Conservation (phyloP, 2,113 vertebrate species). For the Telmatochromis sp. region DNA sequence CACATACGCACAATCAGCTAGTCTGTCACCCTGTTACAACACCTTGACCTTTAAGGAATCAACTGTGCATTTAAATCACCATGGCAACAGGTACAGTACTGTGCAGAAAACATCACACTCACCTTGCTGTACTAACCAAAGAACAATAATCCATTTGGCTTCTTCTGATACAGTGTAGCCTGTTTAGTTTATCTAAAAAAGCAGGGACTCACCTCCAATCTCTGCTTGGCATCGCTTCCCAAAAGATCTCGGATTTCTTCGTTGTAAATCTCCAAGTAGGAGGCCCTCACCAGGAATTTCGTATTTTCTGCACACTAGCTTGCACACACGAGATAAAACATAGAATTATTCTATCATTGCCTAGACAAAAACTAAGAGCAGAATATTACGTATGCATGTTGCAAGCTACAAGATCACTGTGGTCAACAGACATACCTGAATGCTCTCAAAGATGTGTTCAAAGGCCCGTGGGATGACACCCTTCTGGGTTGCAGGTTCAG, state of each 20-base stretch:
- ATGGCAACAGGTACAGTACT: constrained; percentile 10
- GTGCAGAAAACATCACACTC: background rate
- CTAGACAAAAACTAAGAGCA: background rate
- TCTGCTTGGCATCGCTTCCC: constrained; percentile 82
- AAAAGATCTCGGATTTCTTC: constrained; percentile 83
- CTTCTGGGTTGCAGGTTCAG: constrained; percentile 68
- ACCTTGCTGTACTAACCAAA: background rate
- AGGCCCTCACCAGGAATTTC: constrained; percentile 83
- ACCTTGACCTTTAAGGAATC: background rate
- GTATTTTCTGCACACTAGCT: constrained; percentile 83
- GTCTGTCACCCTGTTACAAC: background rate
- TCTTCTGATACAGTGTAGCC: background rate
- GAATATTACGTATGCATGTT: background rate
- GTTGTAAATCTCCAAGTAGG: constrained; percentile 88
- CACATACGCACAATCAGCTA: background rate
- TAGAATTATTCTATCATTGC: background rate
- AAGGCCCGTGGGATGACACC: constrained; percentile 84
- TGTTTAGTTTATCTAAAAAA: background rate
- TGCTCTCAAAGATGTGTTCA: constrained; percentile 84
- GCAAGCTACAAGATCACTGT: background rate
- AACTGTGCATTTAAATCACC: background rate
- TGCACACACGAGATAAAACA: background rate
- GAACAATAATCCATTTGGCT: background rate
- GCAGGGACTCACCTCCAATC: constrained; percentile 77
- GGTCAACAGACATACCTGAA: constrained; percentile 72